Conservation (phyloP, 2,888 invertebrate species). For the Miltochrista miniata region DNA sequence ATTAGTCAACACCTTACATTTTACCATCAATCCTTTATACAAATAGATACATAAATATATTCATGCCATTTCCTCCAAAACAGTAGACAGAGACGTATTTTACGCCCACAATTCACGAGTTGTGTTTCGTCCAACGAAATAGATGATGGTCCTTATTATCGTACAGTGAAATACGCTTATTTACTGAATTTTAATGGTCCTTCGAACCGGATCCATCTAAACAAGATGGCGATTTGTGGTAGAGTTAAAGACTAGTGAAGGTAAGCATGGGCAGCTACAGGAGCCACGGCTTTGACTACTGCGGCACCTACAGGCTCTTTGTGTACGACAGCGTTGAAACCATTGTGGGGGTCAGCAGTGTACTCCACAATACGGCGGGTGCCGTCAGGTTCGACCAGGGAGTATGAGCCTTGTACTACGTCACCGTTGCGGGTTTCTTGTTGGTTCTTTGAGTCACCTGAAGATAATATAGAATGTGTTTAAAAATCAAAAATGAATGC, state of each 20-base stretch:
- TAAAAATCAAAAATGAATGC: not conserved
- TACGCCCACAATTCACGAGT: too few relatives aligned
- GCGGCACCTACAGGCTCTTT: conserved; percentile 81
- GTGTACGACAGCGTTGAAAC: conserved; percentile 87
- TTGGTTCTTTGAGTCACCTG: conserved; percentile 78
- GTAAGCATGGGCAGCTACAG: conserved; percentile 57
- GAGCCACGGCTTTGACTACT: conserved; percentile 70
- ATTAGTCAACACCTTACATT: too few relatives aligned
- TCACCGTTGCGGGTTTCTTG: conserved; percentile 84
- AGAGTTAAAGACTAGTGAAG: conserved; percentile 51
- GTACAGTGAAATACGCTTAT: too few relatives aligned
- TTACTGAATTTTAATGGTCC: not conserved
- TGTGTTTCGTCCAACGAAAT: too few relatives aligned
- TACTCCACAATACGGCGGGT: conserved; percentile 85
- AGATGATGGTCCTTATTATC: too few relatives aligned
- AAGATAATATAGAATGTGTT: not conserved
- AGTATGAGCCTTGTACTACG: conserved; percentile 86
- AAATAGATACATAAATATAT: too few relatives aligned
- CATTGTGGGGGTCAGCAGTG: conserved; percentile 86
- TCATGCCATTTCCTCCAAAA: too few relatives aligned
- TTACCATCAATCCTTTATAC: too few relatives aligned
- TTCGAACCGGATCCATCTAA: conserved; percentile 34
- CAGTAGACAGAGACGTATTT: too few relatives aligned
- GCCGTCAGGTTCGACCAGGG: conserved; percentile 86
- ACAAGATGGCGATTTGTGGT: conserved; percentile 5